Evolutionary conservation across 2,797 vertebrate species (phyloP).

Genomic region (Prunella strophiata): DNA sequence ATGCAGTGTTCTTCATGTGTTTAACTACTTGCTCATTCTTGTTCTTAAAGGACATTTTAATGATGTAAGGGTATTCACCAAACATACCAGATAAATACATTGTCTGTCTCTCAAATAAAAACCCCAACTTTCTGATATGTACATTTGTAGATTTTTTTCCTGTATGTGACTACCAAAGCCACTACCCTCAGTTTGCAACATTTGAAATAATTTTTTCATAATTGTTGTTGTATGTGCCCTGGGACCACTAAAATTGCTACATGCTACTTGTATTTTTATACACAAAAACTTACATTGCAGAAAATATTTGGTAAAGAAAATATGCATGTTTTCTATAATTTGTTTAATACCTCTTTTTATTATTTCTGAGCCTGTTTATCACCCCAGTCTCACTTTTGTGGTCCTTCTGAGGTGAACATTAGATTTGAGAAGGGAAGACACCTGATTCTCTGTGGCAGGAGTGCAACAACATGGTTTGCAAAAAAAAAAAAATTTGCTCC

Average conservation of each 20-base stretch:
- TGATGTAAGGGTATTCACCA: background rate
- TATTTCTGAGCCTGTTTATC: background rate
- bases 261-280: background rate
- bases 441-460: background rate
- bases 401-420: background rate
- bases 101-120: background rate
- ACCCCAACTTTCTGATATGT: background rate
- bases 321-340: background rate
- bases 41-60: background rate
- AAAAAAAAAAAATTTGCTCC: background rate
- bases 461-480: background rate
- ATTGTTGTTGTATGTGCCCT: background rate
- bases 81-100: background rate
- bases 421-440: background rate
- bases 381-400: rapidly evolving
- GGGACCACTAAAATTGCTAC: background rate
- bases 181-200: background rate
- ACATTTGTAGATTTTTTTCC: background rate
- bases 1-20: background rate
- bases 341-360: background rate
- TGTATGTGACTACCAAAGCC: background rate
- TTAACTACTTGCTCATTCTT: background rate
- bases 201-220: background rate
- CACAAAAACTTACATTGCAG: background rate
- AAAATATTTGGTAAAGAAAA: background rate